A percentile compares a stretch with the other conserved stretches of the same genome.
Evolutionary conservation across 2,888 invertebrate genomes (phyloP).

Genomic region (Lampropteryx suffumata): DNA sequence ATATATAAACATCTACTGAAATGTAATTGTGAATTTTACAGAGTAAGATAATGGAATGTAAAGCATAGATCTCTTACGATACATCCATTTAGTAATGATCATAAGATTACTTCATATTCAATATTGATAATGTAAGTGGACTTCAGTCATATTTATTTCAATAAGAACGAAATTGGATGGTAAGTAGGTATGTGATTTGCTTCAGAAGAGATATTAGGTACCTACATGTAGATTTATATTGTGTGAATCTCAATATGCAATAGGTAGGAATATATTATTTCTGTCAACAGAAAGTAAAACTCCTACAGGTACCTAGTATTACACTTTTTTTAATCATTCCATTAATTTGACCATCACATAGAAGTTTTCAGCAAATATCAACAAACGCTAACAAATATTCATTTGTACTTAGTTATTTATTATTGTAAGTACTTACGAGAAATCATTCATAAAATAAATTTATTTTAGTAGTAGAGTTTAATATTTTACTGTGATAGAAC

Average conservation of each 20-base stretch:
- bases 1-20: too few relatives aligned
- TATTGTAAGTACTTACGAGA: neutral
- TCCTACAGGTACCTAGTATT: constrained; percentile 33
- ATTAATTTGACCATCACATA: constrained; percentile 42
- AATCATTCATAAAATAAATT: neutral
- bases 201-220: neutral
- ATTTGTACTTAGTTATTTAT: too few relatives aligned
- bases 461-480: constrained; percentile 43
- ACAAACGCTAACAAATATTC: too few relatives aligned
- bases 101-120: too few relatives aligned
- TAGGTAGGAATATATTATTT: constrained; percentile 21
- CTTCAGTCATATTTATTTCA: too few relatives aligned
- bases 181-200: neutral
- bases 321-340: constrained; percentile 59
- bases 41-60: too few relatives aligned
- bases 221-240: constrained; percentile 39
- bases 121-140: too few relatives aligned
- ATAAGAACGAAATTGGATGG: too few relatives aligned
- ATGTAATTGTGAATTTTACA: too few relatives aligned
- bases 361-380: too few relatives aligned
- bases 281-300: constrained; percentile 14
- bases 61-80: too few relatives aligned
- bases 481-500: constrained; percentile 81
- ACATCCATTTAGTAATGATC: too few relatives aligned
- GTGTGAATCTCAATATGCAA: constrained; percentile 54